Evolutionary conservation across 1,140 invertebrate genomes (phyloP).

Genomic region (Euwallacea fornicatus): DNA sequence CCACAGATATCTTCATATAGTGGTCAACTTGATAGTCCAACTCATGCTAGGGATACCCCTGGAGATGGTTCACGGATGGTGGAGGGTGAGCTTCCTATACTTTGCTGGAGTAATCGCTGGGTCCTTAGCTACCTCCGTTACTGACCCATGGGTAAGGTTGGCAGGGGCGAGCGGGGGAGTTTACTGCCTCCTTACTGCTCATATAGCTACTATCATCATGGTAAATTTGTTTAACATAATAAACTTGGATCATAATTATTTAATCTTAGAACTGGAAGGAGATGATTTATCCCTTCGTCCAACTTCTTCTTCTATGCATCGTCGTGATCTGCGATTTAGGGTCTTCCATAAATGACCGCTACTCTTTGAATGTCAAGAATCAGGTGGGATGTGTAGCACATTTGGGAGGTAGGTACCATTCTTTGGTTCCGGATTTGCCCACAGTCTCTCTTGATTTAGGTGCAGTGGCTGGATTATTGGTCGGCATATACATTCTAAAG

Average conservation of each 20-base stretch:
- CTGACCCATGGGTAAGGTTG: constrained; percentile 81
- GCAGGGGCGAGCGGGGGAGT: constrained; percentile 96
- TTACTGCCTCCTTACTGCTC: constrained; percentile 92
- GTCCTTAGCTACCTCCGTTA: constrained; percentile 82
- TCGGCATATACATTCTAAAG: constrained; percentile 88
- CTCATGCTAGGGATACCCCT: constrained; percentile 88
- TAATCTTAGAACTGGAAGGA: constrained; percentile 81
- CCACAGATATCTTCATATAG: constrained; percentile 73
- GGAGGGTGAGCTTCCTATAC: constrained; percentile 81
- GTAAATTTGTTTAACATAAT: constrained; percentile 54
- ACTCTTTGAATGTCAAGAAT: constrained; percentile 61
- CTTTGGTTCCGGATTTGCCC: no score
- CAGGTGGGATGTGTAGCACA: constrained; percentile 88
- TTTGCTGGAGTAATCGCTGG: constrained; percentile 81
- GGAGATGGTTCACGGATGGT: constrained; percentile 95
- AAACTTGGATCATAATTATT: not conserved
- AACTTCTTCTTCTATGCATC: constrained; percentile 75
- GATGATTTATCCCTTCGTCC: constrained; percentile 84
- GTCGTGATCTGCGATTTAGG: constrained; percentile 65
- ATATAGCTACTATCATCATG: constrained; percentile 92
- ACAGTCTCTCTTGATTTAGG: constrained; percentile 48
- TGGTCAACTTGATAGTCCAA: constrained; percentile 90
- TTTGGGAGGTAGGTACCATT: constrained; percentile 61
- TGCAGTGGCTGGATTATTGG: constrained; percentile 76
- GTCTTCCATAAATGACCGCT: constrained; percentile 81